Evolutionary conservation across 2,888 invertebrate species (phyloP), one percentile per base, ranked within the genome.

Genomic region (Keiferia lycopersicella): DNA sequence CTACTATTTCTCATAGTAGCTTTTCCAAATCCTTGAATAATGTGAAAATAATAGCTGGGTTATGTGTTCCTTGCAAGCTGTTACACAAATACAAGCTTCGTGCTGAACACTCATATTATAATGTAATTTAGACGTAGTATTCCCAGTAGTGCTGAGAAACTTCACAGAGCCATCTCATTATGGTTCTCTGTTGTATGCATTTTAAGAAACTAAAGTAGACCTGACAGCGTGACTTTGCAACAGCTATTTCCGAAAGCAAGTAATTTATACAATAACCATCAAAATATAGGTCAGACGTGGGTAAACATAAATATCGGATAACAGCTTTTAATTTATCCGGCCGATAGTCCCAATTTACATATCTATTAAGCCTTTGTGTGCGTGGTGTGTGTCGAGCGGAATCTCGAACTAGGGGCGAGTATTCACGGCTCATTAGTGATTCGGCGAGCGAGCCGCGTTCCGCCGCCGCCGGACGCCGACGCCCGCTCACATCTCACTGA

Each of bases 341-440:
- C 18, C 53, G 22, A 26, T 20, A 20, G 18, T 12, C 22, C 26
- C 53, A 22, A 53, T 26, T 53, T 26, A 12, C 53, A 26, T 20
- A 45, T 45, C 45, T 45, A 45, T 45, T 45, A 45, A 45, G 45
- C n/a, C 16, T n/a, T 45, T 45, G 45, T 45, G 16, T 16, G 45
- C 16, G 34, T 18, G 22, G 22, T 72, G 69, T 71, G 67, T 77
- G 77, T 79, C 76, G 76, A 75, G 71, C 69, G 71, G 73, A 71
- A 73, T 71, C 69, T 73, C 69, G 66, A 74, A 73, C 73, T 73
- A 74, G 73, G 70, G 74, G 72, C 67, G 70, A 69, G 73, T 76
- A 74, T 74, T 80, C 75, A 78, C 82, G 77, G 77, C 74, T 84
- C 80, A 82, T 82, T 83, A 80, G 76, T 75, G 73, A 81, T 82